These are phyloP conservation scores for Drosophila colorata DNA, from an alignment of 2,888 invertebrate genomes.

Conservation along the genomic window DNA sequence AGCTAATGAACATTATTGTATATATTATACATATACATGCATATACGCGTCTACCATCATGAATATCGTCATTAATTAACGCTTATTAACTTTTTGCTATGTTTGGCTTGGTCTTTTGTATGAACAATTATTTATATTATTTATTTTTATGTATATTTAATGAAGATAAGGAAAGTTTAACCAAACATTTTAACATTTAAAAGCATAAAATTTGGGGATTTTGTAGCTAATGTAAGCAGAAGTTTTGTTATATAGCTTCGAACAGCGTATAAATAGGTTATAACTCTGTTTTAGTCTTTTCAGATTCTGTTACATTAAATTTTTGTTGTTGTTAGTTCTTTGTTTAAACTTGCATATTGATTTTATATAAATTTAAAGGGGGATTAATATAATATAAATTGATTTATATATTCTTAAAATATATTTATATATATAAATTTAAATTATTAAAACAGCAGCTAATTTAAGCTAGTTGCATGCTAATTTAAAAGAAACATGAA, in stretches of 20 bases:
- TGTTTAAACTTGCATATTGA: background rate
- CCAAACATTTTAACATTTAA: too few species aligned
- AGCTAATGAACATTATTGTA: slow-evolving; percentile 47
- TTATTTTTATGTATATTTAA: slow-evolving; percentile 16
- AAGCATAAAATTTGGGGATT: too few species aligned
- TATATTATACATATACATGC: slow-evolving; percentile 21
- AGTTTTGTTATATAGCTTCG: too few species aligned
- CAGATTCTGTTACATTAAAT: too few species aligned
- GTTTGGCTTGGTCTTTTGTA: slow-evolving; percentile 51
- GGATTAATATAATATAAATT: background rate
- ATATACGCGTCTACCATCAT: slow-evolving; percentile 28
- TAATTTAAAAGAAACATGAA: background rate
- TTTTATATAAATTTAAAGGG: background rate
- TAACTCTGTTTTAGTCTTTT: background rate
- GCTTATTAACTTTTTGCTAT: slow-evolving; percentile 51
- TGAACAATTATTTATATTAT: slow-evolving; percentile 7
- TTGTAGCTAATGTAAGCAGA: too few species aligned
- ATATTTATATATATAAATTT: too few species aligned
- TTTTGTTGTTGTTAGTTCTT: background rate
- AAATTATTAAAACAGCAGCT: too few species aligned
- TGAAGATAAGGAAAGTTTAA: background rate
- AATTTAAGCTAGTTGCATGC: slow-evolving; percentile 10
- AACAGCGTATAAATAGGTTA: background rate
- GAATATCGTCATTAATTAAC: slow-evolving; percentile 48
- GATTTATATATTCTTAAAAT: too few species aligned